These are phyloP conservation scores for Tragopan temminckii DNA, from an alignment of 2,797 vertebrate species.

Conservation along the genomic window DNA sequence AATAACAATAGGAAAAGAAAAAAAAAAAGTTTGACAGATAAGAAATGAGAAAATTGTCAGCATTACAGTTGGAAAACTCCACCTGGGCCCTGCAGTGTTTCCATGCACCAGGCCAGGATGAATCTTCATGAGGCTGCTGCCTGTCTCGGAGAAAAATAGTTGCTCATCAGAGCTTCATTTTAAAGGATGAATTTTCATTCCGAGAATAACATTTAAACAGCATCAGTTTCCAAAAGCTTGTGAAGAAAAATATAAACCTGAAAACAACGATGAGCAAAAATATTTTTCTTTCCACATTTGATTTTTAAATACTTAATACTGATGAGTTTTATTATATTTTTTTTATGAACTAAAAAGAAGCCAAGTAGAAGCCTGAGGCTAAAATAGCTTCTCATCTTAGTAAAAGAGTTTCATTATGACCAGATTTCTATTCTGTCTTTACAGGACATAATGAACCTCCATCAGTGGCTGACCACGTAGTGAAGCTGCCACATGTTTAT, in stretches of 20 bases:
- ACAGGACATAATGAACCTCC: neutral
- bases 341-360: neutral
- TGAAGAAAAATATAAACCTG: neutral
- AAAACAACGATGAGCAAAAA: neutral
- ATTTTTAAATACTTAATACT: neutral
- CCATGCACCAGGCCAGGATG: neutral
- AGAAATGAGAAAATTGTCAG: neutral
- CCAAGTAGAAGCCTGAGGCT: neutral
- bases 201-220: neutral
- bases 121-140: neutral
- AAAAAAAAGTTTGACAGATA: neutral
- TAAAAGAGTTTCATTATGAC: neutral
- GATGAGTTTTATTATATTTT: neutral
- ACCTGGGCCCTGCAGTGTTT: neutral
- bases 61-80: neutral
- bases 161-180: neutral
- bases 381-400: neutral
- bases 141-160: neutral
- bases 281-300: neutral
- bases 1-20: neutral
- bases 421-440: neutral
- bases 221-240: neutral
- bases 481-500: neutral
- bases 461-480: neutral
- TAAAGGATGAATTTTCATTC: neutral